Evolutionary conservation across 2,888 invertebrate species (phyloP).

Genomic region (Lasioglossum zephyrum): DNA sequence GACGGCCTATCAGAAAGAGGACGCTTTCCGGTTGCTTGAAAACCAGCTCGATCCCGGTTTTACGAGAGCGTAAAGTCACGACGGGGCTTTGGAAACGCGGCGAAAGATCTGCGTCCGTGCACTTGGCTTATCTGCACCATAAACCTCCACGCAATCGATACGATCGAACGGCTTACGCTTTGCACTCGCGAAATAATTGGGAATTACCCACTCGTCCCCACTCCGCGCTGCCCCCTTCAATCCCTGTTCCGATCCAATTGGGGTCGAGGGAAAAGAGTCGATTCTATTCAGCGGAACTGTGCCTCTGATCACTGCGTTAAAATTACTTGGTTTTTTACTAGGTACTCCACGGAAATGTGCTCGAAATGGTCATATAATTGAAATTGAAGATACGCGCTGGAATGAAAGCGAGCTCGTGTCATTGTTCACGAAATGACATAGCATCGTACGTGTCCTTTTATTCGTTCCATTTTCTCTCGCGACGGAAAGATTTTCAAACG

Average conservation of each 20-base stretch:
- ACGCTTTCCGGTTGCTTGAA: neutral
- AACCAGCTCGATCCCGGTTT: conserved; percentile 40
- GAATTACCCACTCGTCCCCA: conserved; percentile 44
- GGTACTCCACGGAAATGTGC: neutral
- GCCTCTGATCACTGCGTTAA: neutral
- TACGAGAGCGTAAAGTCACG: conserved; percentile 70
- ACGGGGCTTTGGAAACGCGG: conserved; percentile 46
- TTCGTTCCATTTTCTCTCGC: neutral
- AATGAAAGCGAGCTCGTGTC: neutral
- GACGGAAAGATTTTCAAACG: neutral
- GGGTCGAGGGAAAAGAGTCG: neutral
- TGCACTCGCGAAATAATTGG: conserved; percentile 65
- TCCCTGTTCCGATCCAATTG: conserved; percentile 27
- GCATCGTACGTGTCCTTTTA: neutral
- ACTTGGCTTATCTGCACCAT: conserved; percentile 64
- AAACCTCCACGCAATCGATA: conserved; percentile 49
- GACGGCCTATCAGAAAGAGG: neutral
- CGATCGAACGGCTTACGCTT: conserved; percentile 59
- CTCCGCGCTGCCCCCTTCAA: neutral
- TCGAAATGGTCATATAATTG: neutral
- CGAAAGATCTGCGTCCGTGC: conserved; percentile 57
- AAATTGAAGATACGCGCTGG: neutral
- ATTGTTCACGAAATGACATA: neutral
- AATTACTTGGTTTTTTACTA: neutral
- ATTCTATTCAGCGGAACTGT: neutral